Conservation (phyloP, 64 coral and sea anemone species). For the Hydrozoanthus tunicans region DNA sequence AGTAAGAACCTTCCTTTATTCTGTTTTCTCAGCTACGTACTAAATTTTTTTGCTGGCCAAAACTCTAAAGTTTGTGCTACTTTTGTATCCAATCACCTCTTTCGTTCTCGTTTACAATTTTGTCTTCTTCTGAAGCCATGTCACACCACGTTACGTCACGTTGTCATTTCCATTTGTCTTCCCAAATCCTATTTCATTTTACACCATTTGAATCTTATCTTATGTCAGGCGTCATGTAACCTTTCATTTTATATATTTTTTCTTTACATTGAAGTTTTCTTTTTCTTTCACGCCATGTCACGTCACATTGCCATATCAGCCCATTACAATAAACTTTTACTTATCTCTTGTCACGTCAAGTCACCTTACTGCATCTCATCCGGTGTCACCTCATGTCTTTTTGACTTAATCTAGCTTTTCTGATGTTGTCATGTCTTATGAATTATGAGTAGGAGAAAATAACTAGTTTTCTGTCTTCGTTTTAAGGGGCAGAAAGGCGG, state of each 20-base stretch:
- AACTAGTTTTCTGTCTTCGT: neutral
- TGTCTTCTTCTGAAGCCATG: neutral
- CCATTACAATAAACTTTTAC: too few species aligned
- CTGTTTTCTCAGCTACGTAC: neutral
- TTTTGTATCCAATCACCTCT: neutral
- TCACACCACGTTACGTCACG: neutral
- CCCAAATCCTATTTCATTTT: too few species aligned
- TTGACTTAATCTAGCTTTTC: too few species aligned
- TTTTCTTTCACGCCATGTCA: too few species aligned
- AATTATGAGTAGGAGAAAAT: too few species aligned
- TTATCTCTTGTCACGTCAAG: too few species aligned
- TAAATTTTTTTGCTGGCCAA: neutral
- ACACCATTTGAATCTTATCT: too few species aligned
- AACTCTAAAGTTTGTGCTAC: neutral
- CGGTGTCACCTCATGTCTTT: too few species aligned
- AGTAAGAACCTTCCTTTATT: neutral
- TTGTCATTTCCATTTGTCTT: neutral
- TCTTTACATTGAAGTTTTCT: neutral
- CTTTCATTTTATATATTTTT: neutral
- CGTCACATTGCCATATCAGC: too few species aligned
- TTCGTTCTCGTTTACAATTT: neutral
- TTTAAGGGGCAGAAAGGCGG: constrained; percentile 33
- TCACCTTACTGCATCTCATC: too few species aligned
- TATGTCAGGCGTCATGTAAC: too few species aligned
- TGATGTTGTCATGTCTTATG: too few species aligned